Percentiles rank a stretch among this genome's conserved stretches.
These are phyloP conservation scores for Torymus auratus DNA, from an alignment of 2,888 invertebrate species.

Conservation along the genomic window DNA sequence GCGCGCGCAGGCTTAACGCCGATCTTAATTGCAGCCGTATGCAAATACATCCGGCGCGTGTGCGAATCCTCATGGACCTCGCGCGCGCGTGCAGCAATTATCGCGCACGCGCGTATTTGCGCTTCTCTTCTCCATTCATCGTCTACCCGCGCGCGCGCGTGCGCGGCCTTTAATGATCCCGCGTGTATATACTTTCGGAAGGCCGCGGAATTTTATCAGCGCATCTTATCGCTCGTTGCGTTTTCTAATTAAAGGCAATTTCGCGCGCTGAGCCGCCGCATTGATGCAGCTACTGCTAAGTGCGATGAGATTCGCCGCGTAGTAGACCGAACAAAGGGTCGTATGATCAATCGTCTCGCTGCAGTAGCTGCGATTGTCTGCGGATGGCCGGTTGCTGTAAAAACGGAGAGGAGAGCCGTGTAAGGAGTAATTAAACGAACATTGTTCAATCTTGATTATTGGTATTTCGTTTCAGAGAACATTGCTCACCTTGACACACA, in stretches of 20 bases:
- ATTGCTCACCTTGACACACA: no score
- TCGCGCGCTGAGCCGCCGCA: background rate
- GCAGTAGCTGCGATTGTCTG: background rate
- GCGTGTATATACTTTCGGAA: conserved; percentile 1
- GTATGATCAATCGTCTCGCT: conserved; percentile 4
- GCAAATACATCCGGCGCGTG: conserved; percentile 65
- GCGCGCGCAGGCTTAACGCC: conserved; percentile 59
- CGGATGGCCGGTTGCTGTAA: background rate
- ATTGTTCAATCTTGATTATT: no score
- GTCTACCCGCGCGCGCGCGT: no score
- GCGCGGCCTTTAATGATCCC: conserved; percentile 17
- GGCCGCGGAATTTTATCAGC: conserved; percentile 40
- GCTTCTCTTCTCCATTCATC: conserved; percentile 8
- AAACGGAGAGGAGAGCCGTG: background rate
- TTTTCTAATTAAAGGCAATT: conserved; percentile 48
- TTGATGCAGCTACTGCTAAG: background rate
- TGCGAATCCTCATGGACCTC: conserved; percentile 51
- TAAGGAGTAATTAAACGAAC: no score
- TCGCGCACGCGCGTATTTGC: conserved; percentile 39
- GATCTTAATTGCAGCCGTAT: conserved; percentile 70
- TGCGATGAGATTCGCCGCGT: background rate
- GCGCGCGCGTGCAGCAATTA: conserved; percentile 33
- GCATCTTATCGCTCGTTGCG: conserved; percentile 37
- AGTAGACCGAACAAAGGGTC: conserved; percentile 3
- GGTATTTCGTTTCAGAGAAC: no score